phyloP scores from a whole-genome alignment of 2,113 vertebrate genomes.

The Plotosus lineatus region DNA sequence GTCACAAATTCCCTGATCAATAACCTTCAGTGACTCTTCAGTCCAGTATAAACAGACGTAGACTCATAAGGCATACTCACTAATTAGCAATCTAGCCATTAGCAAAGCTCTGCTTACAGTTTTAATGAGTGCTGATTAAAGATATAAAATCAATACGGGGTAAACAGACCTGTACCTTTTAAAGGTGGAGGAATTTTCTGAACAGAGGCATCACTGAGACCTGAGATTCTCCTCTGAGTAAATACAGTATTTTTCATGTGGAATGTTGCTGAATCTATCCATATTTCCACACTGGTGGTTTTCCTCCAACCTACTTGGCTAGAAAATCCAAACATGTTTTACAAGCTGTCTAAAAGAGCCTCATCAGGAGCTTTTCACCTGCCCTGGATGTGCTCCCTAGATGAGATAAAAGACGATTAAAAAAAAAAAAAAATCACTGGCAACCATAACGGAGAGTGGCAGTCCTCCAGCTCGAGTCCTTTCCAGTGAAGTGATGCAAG shows the following conservation, averaged over 20 bases:
- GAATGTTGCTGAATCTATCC: too few species aligned
- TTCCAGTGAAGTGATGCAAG: slow-evolving; percentile 37
- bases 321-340: slow-evolving; percentile 29
- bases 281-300: not conserved
- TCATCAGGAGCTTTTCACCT: slow-evolving; percentile 36
- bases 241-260: not conserved
- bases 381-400: slow-evolving; percentile 33
- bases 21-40: not conserved
- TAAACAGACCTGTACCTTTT: not conserved
- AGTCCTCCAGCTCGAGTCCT: slow-evolving; percentile 24
- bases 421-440: slow-evolving; percentile 17
- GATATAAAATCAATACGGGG: not conserved
- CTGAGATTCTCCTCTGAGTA: not conserved
- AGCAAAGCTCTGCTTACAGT: not conserved
- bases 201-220: not conserved
- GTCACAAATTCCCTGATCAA: too few species aligned
- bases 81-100: not conserved
- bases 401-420: slow-evolving; percentile 47
- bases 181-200: not conserved
- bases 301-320: slow-evolving; percentile 23
- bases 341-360: slow-evolving; percentile 27
- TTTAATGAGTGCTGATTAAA: not conserved
- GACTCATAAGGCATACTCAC: not conserved
- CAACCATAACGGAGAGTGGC: slow-evolving; percentile 34
- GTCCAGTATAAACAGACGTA: not conserved